Percentiles rank a stretch among this genome's conserved stretches.
Conservation (phyloP, 1,140 invertebrate genomes). For the Drosophila subobscura region DNA sequence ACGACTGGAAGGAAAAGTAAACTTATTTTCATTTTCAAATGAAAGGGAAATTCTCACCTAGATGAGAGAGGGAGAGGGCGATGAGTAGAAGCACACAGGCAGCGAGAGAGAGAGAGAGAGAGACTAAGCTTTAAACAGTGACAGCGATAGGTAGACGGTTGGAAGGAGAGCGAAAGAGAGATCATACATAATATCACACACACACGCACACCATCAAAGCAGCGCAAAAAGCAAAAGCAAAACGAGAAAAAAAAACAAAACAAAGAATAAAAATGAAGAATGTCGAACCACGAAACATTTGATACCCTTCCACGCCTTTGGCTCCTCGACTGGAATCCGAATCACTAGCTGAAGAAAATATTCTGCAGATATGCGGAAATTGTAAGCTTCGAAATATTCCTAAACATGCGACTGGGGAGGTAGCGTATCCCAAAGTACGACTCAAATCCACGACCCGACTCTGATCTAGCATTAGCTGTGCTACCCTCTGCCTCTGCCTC, state of each 20-base stretch:
- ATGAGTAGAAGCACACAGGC: constrained; percentile 11
- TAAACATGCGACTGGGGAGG: no score
- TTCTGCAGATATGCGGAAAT: no score
- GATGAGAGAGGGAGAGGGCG: constrained; percentile 52
- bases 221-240: constrained; percentile 15
- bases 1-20: constrained; percentile 73
- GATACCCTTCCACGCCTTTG: no score
- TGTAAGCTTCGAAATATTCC: background rate
- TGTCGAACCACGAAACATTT: background rate
- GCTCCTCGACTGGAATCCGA: no score
- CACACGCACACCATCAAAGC: constrained; percentile 6
- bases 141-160: constrained; percentile 6
- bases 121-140: background rate
- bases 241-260: constrained; percentile 12
- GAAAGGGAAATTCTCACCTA: constrained; percentile 83
- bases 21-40: constrained; percentile 83
- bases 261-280: constrained; percentile 23
- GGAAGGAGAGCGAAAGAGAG: constrained; percentile 22
- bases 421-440: background rate
- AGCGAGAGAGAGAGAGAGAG: constrained; percentile 5
- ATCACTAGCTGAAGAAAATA: no score
- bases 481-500: background rate
- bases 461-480: constrained; percentile 6
- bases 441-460: no score
- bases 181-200: constrained; percentile 35